These are phyloP conservation scores for Laodelphax striatellus DNA, from an alignment of 1,140 invertebrate genomes.

Conservation along the genomic window DNA sequence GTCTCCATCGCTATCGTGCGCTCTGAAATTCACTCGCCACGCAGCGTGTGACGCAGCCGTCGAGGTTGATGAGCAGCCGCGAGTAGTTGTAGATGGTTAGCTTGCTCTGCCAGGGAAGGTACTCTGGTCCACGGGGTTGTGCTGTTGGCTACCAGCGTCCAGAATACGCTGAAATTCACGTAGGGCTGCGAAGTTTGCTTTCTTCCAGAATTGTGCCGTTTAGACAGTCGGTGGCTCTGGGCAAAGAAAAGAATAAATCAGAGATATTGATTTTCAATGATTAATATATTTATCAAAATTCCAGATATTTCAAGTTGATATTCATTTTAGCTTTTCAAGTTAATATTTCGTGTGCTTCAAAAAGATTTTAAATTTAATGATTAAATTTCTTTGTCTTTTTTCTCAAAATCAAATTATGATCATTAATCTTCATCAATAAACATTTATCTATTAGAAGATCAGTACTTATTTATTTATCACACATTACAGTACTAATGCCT, in stretches of 20 bases:
- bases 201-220: slow-evolving; percentile 47
- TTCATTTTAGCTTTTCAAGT: no score
- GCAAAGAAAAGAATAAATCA: slow-evolving; percentile 1
- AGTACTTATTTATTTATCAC: no score
- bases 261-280: no score
- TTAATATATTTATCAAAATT: no score
- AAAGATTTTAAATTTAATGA: no score
- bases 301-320: no score
- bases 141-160: slow-evolving; percentile 40
- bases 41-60: slow-evolving; percentile 48
- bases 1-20: slow-evolving; percentile 42
- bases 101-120: slow-evolving; percentile 35
- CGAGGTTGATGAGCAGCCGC: slow-evolving; percentile 46
- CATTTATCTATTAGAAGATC: no score
- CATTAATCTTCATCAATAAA: no score
- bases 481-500: no score
- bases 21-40: slow-evolving; percentile 44
- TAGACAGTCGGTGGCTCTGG: slow-evolving; percentile 50
- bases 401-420: no score
- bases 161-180: slow-evolving; percentile 51
- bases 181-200: slow-evolving; percentile 34
- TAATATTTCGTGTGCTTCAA: no score
- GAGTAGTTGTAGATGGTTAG: slow-evolving; percentile 45
- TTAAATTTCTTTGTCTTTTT: no score
- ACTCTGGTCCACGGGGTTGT: slow-evolving; percentile 30